A percentile compares a stretch with the other conserved stretches of the same genome.
Conservation (phyloP, 2,113 vertebrate genomes). For the Callorhinus ursinus region DNA sequence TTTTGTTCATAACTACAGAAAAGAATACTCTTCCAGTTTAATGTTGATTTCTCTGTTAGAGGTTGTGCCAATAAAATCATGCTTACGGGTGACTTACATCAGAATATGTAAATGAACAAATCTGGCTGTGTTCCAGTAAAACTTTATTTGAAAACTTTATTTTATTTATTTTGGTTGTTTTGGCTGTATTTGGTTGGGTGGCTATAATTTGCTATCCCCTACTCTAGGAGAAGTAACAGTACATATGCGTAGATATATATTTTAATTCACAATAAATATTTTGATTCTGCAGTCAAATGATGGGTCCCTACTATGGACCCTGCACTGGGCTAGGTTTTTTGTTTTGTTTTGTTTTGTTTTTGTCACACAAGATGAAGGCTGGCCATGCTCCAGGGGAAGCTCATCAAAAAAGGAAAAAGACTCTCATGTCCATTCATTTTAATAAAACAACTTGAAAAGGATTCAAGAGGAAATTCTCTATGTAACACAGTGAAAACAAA, state of each 20-base stretch:
- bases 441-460: slow-evolving; percentile 12
- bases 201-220: neutral
- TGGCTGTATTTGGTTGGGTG: neutral
- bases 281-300: neutral
- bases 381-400: neutral
- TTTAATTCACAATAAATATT: neutral
- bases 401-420: neutral
- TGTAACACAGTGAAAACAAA: neutral
- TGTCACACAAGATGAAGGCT: neutral
- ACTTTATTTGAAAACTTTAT: neutral
- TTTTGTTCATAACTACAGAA: too few relatives aligned
- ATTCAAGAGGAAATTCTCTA: neutral
- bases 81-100: too few relatives aligned
- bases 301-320: neutral
- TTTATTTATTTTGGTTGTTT: neutral
- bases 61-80: too few relatives aligned
- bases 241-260: neutral
- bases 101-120: neutral
- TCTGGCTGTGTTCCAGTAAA: neutral
- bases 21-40: too few relatives aligned
- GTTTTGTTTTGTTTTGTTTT: neutral
- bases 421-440: neutral
- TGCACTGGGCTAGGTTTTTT: neutral
- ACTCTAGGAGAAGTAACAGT: neutral
- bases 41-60: too few relatives aligned